Percentiles rank a stretch among this genome's conserved stretches.
Evolutionary conservation across 2,888 invertebrate species (phyloP).

Genomic region (Ectobius pallidus): DNA sequence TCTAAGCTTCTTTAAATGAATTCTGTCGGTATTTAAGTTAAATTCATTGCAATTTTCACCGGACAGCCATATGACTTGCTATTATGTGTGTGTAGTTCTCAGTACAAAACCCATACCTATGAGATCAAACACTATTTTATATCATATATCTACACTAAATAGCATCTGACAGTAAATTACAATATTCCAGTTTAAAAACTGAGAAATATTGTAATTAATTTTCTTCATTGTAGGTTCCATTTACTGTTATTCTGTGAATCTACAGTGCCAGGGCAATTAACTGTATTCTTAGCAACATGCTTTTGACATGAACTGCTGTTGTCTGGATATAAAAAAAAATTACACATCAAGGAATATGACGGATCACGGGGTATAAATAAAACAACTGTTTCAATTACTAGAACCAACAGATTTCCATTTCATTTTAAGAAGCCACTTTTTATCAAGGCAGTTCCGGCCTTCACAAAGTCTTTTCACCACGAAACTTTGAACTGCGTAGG

Average conservation of each 20-base stretch:
- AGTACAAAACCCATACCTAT: conserved; percentile 7
- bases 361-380: conserved; percentile 25
- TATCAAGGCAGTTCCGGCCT: conserved; percentile 17
- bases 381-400: conserved; percentile 21
- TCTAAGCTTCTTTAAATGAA: background rate
- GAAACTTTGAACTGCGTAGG: background rate
- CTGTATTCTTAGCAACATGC: too few species aligned
- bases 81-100: conserved; percentile 12
- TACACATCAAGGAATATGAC: background rate
- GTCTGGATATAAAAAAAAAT: conserved; percentile 16
- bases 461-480: background rate
- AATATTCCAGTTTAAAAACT: conserved; percentile 16
- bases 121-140: background rate
- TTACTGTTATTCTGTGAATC: too few species aligned
- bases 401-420: background rate
- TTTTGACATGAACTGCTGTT: background rate
- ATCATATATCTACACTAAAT: background rate
- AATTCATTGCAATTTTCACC: background rate
- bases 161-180: background rate
- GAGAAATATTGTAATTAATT: too few species aligned
- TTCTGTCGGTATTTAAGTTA: background rate
- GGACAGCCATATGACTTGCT: background rate
- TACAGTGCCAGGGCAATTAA: too few species aligned
- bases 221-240: too few species aligned
- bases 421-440: conserved; percentile 16